Conservation (phyloP, 2,113 vertebrate genomes). For the Miniopterus natalensis region DNA sequence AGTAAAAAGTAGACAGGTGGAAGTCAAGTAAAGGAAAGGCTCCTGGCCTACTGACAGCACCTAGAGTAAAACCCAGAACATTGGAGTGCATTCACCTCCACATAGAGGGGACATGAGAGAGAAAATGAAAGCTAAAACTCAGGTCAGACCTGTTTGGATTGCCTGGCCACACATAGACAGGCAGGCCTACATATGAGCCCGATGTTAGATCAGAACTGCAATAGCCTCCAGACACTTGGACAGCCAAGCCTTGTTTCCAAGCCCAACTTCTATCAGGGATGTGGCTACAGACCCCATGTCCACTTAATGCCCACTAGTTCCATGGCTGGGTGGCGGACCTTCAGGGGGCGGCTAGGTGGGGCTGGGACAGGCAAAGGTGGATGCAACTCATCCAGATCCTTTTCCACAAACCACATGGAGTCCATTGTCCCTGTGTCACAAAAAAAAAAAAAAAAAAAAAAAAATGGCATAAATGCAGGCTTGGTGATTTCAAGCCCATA, state of each 20-base stretch:
- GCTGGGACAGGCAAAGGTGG: background rate
- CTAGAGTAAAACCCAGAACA: background rate
- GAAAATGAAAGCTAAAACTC: background rate
- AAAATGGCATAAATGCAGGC: background rate
- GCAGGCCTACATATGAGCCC: background rate
- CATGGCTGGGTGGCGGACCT: background rate
- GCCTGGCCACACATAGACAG: background rate
- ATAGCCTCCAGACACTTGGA: background rate
- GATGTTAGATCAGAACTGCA: background rate
- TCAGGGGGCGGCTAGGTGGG: background rate
- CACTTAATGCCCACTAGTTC: background rate
- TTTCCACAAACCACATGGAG: background rate
- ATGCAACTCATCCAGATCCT: background rate
- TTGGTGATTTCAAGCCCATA: background rate
- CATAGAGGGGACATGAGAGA: accelerated
- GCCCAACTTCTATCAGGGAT: background rate
- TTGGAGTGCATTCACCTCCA: too few species aligned
- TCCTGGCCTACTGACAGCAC: background rate
- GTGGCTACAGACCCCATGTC: background rate
- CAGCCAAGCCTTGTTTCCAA: background rate
- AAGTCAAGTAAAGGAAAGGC: background rate
- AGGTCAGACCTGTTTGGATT: background rate
- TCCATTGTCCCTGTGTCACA: background rate
- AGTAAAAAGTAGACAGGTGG: background rate
- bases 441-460: background rate